Base-by-base conservation (phyloP, 1,140 invertebrate species). In the Apis laboriosa region DNA sequence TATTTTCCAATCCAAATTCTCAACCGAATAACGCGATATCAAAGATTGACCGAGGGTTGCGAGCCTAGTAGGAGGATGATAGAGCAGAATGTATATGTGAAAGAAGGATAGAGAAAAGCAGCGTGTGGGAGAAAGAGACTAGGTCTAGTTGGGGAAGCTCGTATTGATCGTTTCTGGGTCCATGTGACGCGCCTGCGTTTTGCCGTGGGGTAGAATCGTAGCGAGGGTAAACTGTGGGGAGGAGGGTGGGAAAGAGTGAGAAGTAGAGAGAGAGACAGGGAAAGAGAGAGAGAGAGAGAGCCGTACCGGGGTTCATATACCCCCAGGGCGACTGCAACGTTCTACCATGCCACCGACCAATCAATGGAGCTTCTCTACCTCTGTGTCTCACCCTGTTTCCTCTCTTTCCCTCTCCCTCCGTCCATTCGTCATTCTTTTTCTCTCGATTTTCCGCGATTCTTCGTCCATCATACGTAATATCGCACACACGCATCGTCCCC, bases 121-220 rank as follows among this genome's bases (percentile, higher is more conserved):
- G 83, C 85, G 83, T 72, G 77, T 71, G 51, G 49, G 66, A 80
- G 80, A 43, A 7, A 80, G 70, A 87, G 85, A 77, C 63, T 77
- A 66, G 70, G 88, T 81, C 85, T 86, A 70, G 84, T 84, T 73
- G 83, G 84, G 86, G 81, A 84, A 79, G 87, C 84, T 88, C 85
- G 87, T 93, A 93, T 93, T 93, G 92, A 93, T 93, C 92, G 92
- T 86, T 87, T 86, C 91, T 92, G 90, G 92, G 92, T 93, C 92
- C 92, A 93, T 93, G 92, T 92, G 92, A 92, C 92, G 92, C 92
- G 92, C 92, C 90, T 92, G 92, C 92, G 92, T 92, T 92, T 91
- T 88, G 86, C 89, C 80, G 84, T 87, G 86, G 92, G 92, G 92
- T 93, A 90, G 92, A 92, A 91, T 91, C 91, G 91, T 90, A 90